These are phyloP conservation scores for Clepsis dumicolana DNA, from an alignment of 2,888 invertebrate genomes.

Conservation along the genomic window DNA sequence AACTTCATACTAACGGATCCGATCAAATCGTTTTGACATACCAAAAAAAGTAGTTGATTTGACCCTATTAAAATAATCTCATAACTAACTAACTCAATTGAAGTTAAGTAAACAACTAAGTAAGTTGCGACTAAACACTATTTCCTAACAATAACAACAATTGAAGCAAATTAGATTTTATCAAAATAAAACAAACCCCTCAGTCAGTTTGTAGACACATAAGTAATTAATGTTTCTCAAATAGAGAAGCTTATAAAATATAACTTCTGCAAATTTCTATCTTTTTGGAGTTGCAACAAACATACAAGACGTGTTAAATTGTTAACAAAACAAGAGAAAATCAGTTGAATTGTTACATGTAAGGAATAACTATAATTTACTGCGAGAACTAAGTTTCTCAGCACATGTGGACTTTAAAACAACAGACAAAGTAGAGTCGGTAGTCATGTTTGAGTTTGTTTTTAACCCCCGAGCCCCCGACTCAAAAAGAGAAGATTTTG, in stretches of 20 bases:
- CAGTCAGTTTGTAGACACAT: no score
- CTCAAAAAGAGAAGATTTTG: no score
- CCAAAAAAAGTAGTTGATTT: no score
- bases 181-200: neutral
- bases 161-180: neutral
- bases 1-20: no score
- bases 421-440: neutral
- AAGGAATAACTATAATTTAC: conserved; percentile 8
- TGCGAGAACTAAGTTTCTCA: conserved; percentile 1
- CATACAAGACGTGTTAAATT: neutral
- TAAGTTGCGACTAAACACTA: neutral
- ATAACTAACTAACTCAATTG: neutral
- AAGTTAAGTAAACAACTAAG: neutral
- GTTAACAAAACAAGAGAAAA: neutral
- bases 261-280: neutral
- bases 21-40: neutral
- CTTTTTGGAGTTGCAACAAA: neutral
- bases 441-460: neutral
- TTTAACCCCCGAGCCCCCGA: no score
- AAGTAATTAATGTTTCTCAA: no score
- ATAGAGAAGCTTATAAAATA: no score
- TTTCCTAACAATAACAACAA: neutral
- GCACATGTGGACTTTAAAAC: conserved; percentile 8
- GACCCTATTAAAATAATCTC: neutral
- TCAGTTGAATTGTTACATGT: neutral